Conservation (phyloP, 2,888 invertebrate genomes). For the Drosophila picticornis region DNA sequence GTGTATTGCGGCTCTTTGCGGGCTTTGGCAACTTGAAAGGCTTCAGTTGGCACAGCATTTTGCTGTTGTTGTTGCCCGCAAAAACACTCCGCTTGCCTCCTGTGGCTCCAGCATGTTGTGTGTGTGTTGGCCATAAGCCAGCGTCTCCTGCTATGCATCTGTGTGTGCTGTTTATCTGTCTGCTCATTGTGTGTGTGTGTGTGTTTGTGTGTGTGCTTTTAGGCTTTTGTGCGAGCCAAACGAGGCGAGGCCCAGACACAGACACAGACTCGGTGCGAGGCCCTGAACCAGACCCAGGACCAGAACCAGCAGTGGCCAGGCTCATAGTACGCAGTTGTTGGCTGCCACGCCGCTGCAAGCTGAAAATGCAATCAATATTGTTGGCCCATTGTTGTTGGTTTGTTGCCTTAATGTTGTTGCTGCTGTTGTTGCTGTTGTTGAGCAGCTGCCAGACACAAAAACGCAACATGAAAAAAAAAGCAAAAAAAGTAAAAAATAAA, state of each 20-base stretch:
- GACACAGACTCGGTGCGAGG: conserved; percentile 8
- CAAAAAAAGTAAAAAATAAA: conserved; percentile 21
- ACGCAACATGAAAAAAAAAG: conserved; percentile 45
- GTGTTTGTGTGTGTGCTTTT: conserved; percentile 64
- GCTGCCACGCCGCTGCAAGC: conserved; percentile 58
- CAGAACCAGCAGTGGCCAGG: conserved; percentile 22
- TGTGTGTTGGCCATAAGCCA: conserved; percentile 45
- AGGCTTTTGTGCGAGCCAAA: conserved; percentile 79
- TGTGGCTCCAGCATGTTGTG: conserved; percentile 14
- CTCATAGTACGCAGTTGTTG: conserved; percentile 36
- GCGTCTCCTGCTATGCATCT: conserved; percentile 30
- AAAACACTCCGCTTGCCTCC: conserved; percentile 20
- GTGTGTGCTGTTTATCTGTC: conserved; percentile 60
- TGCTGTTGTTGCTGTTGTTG: conserved; percentile 42
- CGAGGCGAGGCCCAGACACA: conserved; percentile 64
- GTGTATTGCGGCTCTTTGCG: conserved; percentile 50
- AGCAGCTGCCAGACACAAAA: conserved; percentile 79
- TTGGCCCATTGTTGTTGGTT: conserved; percentile 46
- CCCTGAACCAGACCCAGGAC: conserved; percentile 31
- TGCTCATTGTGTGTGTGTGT: conserved; percentile 21
- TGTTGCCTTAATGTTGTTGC: conserved; percentile 31
- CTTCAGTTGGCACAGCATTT: conserved; percentile 73
- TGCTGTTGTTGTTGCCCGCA: conserved; percentile 22
- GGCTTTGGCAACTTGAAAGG: conserved; percentile 81
- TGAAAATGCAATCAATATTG: conserved; percentile 83